Percentiles rank a stretch among this genome's conserved stretches.
phyloP scores from a whole-genome alignment of 2,113 vertebrate genomes.

The Pavo muticus region DNA sequence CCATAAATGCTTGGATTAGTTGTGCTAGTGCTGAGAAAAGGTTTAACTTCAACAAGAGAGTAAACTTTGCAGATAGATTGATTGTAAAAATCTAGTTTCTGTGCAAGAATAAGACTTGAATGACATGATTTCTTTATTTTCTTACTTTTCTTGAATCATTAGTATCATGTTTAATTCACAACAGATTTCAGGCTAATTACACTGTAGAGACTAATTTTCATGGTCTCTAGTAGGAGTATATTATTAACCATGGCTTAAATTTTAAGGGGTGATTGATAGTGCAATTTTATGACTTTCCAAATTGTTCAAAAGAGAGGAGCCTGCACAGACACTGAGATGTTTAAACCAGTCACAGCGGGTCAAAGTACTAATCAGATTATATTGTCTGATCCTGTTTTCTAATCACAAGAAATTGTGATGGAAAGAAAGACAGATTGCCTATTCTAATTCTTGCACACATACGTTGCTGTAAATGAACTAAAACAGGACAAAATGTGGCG shows the following conservation, averaged over 20 bases:
- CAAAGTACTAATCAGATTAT: neutral
- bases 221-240: neutral
- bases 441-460: neutral
- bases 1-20: neutral
- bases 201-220: neutral
- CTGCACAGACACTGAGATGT: neutral
- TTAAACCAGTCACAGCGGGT: neutral
- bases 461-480: neutral
- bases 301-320: neutral
- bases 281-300: neutral
- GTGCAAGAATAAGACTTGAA: neutral
- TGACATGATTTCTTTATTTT: neutral
- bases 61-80: neutral
- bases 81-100: neutral
- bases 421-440: neutral
- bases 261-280: slow-evolving; percentile 1
- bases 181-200: slow-evolving; percentile 23
- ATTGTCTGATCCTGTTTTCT: slow-evolving; percentile 20
- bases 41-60: neutral
- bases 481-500: neutral
- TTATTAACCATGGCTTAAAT: neutral
- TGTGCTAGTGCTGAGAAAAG: neutral
- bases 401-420: neutral
- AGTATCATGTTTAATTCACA: slow-evolving; percentile 5
- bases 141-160: neutral